Evolutionary conservation across 2,888 invertebrate species (phyloP).

Genomic region (Nemotelus nigrinus): DNA sequence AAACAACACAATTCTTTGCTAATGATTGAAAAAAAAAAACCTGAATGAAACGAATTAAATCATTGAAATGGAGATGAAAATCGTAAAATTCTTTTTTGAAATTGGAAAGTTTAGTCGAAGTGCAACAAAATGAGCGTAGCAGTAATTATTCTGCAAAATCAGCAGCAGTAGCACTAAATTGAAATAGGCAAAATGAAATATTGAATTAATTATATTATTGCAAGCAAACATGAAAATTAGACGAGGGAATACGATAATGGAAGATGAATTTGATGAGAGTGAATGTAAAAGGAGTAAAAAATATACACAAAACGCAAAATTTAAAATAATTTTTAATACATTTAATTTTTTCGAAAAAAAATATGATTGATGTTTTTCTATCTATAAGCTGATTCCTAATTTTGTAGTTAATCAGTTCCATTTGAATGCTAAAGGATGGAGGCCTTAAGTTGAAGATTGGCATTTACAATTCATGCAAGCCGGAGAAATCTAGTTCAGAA

Average conservation of each 20-base stretch:
- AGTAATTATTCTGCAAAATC: constrained; percentile 3
- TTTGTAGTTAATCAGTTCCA: too few species aligned
- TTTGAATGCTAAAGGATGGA: too few species aligned
- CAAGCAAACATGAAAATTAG: background rate
- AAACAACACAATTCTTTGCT: constrained; percentile 25
- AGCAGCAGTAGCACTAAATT: background rate
- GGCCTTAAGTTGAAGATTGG: too few species aligned
- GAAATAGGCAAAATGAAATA: background rate
- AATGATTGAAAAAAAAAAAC: background rate
- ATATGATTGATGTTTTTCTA: background rate
- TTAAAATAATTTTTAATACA: constrained; percentile 38
- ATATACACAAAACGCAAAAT: constrained; percentile 32
- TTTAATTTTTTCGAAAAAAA: constrained; percentile 29
- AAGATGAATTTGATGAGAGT: constrained; percentile 23
- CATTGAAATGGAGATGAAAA: background rate
- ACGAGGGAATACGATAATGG: background rate
- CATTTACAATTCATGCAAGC: too few species aligned
- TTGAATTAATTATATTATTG: background rate
- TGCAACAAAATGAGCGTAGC: background rate
- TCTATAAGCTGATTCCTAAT: too few species aligned
- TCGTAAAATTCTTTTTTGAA: background rate
- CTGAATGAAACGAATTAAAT: background rate
- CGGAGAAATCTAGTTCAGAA: too few species aligned
- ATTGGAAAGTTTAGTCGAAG: background rate
- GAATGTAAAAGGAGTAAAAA: constrained; percentile 24